Evolutionary conservation across 2,888 invertebrate genomes (phyloP), one percentile per base, ranked within the genome.

Genomic region (Tortrix viridana): DNA sequence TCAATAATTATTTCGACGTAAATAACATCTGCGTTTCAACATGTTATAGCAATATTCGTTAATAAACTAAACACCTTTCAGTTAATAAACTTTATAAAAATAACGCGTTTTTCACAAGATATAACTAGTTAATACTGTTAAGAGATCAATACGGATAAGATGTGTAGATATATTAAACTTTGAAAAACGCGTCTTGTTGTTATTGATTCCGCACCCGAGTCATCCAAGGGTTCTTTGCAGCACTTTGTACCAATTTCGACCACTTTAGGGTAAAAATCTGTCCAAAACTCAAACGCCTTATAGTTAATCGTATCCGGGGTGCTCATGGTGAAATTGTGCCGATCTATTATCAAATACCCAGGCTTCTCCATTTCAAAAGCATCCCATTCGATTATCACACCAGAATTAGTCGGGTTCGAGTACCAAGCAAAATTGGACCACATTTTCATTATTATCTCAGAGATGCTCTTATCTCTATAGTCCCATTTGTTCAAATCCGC

Each of bases 201-300:
- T 65, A 85, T 71, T 14, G 85, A 79, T 54, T 76, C 72, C 0
- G 85, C 70, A 9, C 89, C 83, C 3, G 88, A 88, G 67, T 92
- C 92, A 1, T 92, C 92, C 4, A 81, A 80, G 16, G 84, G 84
- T 65, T 92, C 93, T 77, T 96, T 96, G 75, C 97, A 97, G 77
- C 97, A 97, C 74, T 95, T 94, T 3, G 94, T 94, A 0, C 96
- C 95, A 67, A 95, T 94, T 74, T 94, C 94, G 12, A 96, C 86
- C 44, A 97, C 94, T 84, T 94, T 95, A 0, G 97, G 97, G 79
- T 96, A 97, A 80, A 96, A 96, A 66, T 95, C 94, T 72, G 96
- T 96, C 97, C 97, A 97, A 85, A 97, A 97, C 67, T 95, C 95
- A 68, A 96, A 94, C 20, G 96, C 94, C 75, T 95, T 95, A 75